These are phyloP conservation scores for Peromyscus maniculatus DNA, from an alignment of 2,113 vertebrate genomes.

Conservation along the genomic window DNA sequence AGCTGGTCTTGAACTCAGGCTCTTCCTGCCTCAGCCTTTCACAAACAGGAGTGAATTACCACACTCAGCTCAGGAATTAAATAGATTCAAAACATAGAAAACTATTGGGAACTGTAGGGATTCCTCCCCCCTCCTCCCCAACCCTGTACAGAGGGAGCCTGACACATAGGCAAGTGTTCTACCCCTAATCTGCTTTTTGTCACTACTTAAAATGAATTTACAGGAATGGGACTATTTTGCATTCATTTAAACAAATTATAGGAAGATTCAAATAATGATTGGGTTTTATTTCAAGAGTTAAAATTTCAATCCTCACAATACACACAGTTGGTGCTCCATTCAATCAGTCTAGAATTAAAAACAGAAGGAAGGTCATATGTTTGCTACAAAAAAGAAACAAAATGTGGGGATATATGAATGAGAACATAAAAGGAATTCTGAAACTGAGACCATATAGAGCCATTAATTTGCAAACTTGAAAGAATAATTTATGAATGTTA, in stretches of 20 bases:
- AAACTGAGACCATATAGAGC: background rate
- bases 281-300: constrained; percentile 51
- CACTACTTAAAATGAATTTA: constrained; percentile 42
- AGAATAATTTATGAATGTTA: background rate
- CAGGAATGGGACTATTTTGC: background rate
- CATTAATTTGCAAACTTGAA: background rate
- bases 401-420: background rate
- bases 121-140: background rate
- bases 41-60: background rate
- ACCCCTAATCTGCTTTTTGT: background rate
- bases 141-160: too few species aligned
- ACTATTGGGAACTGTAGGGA: background rate
- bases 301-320: constrained; percentile 31
- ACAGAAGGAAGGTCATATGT: background rate
- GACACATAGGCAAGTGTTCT: background rate
- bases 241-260: constrained; percentile 52
- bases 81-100: background rate
- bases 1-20: background rate
- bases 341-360: background rate
- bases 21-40: too few species aligned
- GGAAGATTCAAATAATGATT: constrained; percentile 34
- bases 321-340: background rate
- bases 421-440: background rate
- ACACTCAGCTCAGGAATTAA: background rate
- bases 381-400: background rate